Conservation (phyloP, 2,888 invertebrate species). For the Patella depressa region DNA sequence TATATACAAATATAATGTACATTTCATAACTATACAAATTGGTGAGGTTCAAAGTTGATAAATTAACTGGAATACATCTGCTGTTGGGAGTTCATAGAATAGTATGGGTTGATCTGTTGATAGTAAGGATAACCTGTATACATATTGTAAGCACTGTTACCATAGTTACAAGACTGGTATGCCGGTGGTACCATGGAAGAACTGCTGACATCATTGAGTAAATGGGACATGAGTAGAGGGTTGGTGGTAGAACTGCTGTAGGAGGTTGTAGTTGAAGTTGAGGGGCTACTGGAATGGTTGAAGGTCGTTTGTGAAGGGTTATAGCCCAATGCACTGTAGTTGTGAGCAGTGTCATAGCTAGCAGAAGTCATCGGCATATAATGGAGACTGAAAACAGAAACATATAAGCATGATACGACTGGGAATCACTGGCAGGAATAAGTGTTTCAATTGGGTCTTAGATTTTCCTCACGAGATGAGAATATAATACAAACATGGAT, state of each 20-base stretch:
- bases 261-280: not conserved
- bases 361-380: not conserved
- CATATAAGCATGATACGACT: too few relatives aligned
- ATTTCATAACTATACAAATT: too few relatives aligned
- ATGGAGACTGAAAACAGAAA: not conserved
- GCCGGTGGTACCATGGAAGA: not conserved
- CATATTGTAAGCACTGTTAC: not conserved
- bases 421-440: too few relatives aligned
- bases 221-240: not conserved
- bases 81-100: not conserved
- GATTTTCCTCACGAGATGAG: too few relatives aligned
- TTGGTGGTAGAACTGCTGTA: not conserved
- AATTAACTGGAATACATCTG: too few relatives aligned
- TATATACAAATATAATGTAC: too few relatives aligned
- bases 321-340: not conserved
- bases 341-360: too few relatives aligned
- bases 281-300: not conserved
- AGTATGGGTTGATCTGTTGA: not conserved
- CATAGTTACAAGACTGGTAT: conserved; percentile 7
- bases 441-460: too few relatives aligned
- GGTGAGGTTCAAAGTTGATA: too few relatives aligned
- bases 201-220: not conserved
- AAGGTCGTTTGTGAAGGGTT: not conserved
- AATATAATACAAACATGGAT: too few relatives aligned
- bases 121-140: conserved; percentile 1